Evolutionary conservation across 2,888 invertebrate genomes (phyloP).

Genomic region (Drosophila monieri): DNA sequence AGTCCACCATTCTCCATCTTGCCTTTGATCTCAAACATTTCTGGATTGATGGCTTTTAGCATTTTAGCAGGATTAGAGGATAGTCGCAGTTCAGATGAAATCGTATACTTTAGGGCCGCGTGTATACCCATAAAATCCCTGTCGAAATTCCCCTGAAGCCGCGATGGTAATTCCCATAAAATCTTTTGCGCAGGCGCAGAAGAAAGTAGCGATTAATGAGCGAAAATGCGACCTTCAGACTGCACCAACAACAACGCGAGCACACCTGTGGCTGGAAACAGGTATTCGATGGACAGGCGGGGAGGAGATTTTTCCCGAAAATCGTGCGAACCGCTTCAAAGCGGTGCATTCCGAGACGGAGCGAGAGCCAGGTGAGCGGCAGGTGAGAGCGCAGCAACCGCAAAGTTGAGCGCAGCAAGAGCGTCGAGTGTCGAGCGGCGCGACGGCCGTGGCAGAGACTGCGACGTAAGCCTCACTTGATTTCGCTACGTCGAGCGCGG

Average conservation of each 20-base stretch:
- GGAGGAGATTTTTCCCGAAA: conserved; percentile 65
- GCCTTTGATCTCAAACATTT: neutral
- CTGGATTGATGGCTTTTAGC: no score
- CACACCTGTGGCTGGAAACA: conserved; percentile 59
- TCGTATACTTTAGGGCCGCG: conserved; percentile 5
- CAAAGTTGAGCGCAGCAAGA: conserved; percentile 33
- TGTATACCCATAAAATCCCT: conserved; percentile 20
- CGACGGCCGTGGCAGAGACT: conserved; percentile 2
- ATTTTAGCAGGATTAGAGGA: no score
- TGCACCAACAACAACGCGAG: conserved; percentile 20
- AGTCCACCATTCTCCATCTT: neutral
- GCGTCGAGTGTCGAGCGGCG: conserved; percentile 30
- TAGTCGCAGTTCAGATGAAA: conserved; percentile 3
- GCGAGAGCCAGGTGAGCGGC: conserved; percentile 53
- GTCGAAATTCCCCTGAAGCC: conserved; percentile 54
- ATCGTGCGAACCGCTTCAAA: conserved; percentile 57
- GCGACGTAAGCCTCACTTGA: conserved; percentile 37
- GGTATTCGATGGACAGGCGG: conserved; percentile 49
- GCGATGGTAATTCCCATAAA: conserved; percentile 36
- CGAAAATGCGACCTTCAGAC: conserved; percentile 76
- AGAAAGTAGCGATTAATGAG: conserved; percentile 76
- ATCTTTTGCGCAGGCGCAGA: conserved; percentile 57
- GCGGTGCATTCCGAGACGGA: conserved; percentile 52
- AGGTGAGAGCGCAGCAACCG: neutral
- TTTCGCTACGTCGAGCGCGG: conserved; percentile 32